Conservation (phyloP, 2,797 vertebrate genomes). For the Falco cherrug region DNA sequence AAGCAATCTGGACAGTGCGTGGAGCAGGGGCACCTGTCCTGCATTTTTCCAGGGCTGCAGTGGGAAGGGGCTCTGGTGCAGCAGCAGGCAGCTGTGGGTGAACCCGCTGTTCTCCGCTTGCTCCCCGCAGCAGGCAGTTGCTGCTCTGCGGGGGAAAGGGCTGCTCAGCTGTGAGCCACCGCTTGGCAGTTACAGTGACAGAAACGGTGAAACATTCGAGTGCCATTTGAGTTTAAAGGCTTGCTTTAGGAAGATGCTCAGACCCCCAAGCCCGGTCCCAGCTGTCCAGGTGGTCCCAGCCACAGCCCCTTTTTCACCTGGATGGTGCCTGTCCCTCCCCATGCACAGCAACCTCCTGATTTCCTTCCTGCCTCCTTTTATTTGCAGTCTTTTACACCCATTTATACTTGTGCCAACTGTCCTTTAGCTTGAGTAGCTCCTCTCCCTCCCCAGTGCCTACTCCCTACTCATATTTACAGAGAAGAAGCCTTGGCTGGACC, state of each 20-base stretch:
- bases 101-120: rapidly evolving
- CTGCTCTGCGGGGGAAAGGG: not conserved
- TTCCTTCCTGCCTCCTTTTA: not conserved
- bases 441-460: not conserved
- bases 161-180: not conserved
- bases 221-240: not conserved
- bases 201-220: rapidly evolving
- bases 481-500: not conserved
- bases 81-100: rapidly evolving
- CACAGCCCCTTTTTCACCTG: rapidly evolving
- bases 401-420: not conserved
- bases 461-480: not conserved
- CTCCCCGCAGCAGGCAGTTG: rapidly evolving
- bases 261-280: rapidly evolving
- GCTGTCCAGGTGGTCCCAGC: rapidly evolving
- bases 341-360: rapidly evolving
- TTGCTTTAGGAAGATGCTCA: not conserved
- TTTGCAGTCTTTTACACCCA: not conserved
- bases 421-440: not conserved
- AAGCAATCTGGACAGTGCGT: not conserved
- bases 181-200: not conserved
- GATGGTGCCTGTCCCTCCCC: not conserved
- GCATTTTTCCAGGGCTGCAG: not conserved
- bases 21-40: not conserved
- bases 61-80: not conserved